These are phyloP conservation scores for Neoaliturus tenellus DNA, from an alignment of 2,888 invertebrate species.

Conservation along the genomic window DNA sequence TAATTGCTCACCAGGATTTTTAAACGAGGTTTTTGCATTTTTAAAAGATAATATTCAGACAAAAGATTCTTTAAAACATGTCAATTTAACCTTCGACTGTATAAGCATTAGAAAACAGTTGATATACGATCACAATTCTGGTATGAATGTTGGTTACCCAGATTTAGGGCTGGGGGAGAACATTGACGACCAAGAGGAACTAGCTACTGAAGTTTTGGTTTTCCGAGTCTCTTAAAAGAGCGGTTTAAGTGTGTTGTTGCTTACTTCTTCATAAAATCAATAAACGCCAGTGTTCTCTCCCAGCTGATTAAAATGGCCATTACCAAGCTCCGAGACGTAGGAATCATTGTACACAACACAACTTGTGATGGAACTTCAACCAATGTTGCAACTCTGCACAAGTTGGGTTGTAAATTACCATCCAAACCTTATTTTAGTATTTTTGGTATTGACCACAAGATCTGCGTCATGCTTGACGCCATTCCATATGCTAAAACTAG, in stretches of 20 bases:
- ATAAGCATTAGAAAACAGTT: conserved; percentile 12
- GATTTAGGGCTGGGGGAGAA: not conserved
- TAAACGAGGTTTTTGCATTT: too few relatives aligned
- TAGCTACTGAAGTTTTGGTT: conserved; percentile 16
- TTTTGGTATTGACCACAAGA: conserved; percentile 54
- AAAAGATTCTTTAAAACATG: too few relatives aligned
- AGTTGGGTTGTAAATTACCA: conserved; percentile 34
- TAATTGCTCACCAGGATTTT: too few relatives aligned
- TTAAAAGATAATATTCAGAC: too few relatives aligned
- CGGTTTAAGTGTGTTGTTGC: not conserved
- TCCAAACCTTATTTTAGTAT: conserved; percentile 1
- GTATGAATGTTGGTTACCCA: conserved; percentile 13
- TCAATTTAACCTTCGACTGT: too few relatives aligned
- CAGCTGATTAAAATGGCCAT: conserved; percentile 32
- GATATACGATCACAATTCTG: conserved; percentile 8
- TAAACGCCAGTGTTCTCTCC: conserved; percentile 18
- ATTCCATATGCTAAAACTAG: conserved; percentile 44
- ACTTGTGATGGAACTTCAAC: conserved; percentile 29
- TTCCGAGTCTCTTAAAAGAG: conserved; percentile 8
- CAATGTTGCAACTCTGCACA: conserved; percentile 17
- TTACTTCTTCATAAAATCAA: conserved; percentile 23
- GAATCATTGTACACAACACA: not conserved
- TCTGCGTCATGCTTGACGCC: too few relatives aligned
- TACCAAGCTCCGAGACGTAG: not conserved
- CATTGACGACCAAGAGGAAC: not conserved